Base-by-base conservation (phyloP, 2,113 vertebrate species). In the Heterocephalus glaber region DNA sequence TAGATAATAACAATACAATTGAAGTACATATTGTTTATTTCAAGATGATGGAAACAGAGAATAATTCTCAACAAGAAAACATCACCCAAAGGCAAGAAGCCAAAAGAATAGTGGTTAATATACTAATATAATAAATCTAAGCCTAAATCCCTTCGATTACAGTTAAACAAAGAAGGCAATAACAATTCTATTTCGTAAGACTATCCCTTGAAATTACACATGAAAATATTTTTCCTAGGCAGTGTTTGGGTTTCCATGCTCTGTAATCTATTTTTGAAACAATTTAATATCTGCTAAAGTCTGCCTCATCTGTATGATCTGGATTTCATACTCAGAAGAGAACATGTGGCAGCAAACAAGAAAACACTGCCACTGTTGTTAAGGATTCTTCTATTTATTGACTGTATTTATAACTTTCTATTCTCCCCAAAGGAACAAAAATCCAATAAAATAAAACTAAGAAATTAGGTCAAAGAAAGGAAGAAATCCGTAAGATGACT, bases 261-360 rank as follows among this genome's bases (percentile, higher is more conserved):
- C 74, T 90, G 74, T 93, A 95, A 89, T 95, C 93, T 95, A 17
- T 93, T 96, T 96, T 66, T 84, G 80, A 96, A 83, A 60, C 84
- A 33, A 68, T 95, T 93, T 95, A 93, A 58, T 96, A 91, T 95
- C 89, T 96, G 87, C 49, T 93, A 70, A 97, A 92, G 95, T 95
- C 93, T 96, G 91, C 80, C 38, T 7, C 1, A 49, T 22, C 38
- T 41, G 72, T 28, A 13, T 28, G 52, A 72, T 66, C 61, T 94
- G 61, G 65, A 56, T 93, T 80, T 93, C 74, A 92, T 84, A 28
- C 58, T 68, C 83, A 35, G 61, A 87, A 14, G 17, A 11, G 60
- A 49, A 74, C 94, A 81, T 33, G 58, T 72, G 97, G 30, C 93
- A 60, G 63, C 0, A 2, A 49, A 9, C 33, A 22, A 66, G 61